phyloP scores from a whole-genome alignment of 1,140 invertebrate genomes.

The Mercenaria mercenaria region DNA sequence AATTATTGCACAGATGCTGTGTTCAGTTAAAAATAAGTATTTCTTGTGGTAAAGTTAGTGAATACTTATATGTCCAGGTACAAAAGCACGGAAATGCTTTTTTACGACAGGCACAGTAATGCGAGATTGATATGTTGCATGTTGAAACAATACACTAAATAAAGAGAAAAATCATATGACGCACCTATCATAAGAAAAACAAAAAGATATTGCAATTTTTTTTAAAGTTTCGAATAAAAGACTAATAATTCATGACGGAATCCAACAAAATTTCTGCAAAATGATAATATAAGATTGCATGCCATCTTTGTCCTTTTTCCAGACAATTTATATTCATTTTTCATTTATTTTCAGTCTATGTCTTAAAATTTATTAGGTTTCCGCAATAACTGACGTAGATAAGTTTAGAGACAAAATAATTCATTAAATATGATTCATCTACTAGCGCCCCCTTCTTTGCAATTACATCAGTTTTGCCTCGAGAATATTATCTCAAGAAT shows the following conservation, averaged over 20 bases:
- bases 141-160: no score
- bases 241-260: not conserved
- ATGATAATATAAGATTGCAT: not conserved
- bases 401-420: constrained; percentile 54
- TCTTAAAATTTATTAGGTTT: constrained; percentile 31
- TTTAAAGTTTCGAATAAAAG: not conserved
- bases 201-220: no score
- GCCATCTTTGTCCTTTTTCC: not conserved
- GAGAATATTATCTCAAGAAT: constrained; percentile 53
- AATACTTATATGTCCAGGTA: no score
- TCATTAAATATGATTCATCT: constrained; percentile 60
- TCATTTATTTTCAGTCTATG: constrained; percentile 19
- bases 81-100: no score
- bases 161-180: no score
- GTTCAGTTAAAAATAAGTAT: no score
- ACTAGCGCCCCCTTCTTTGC: constrained; percentile 3
- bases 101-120: no score
- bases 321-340: constrained; percentile 25
- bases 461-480: constrained; percentile 48
- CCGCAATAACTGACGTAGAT: constrained; percentile 6
- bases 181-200: no score
- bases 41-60: no score
- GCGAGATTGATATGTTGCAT: no score
- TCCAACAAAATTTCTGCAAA: not conserved
- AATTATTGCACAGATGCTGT: no score